These are phyloP conservation scores for Nycticryphes semicollaris DNA, from an alignment of 2,113 vertebrate species.

Conservation along the genomic window DNA sequence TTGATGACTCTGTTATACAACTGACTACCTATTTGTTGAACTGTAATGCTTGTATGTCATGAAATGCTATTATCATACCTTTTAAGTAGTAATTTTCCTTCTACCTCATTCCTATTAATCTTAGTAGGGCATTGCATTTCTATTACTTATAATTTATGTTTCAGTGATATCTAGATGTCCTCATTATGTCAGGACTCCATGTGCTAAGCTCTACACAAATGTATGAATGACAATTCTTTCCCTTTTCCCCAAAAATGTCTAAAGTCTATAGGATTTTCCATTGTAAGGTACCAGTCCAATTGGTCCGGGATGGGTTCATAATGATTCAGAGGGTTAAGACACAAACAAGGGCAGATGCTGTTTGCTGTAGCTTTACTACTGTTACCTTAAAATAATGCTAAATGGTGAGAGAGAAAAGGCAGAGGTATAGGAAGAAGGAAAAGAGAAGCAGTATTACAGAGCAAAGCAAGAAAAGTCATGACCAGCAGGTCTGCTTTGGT, in stretches of 20 bases:
- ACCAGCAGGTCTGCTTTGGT: too few species aligned
- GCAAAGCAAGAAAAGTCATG: too few species aligned
- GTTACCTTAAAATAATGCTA: too few species aligned
- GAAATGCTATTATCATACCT: not conserved
- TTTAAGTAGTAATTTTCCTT: not conserved
- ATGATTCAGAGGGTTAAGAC: too few species aligned
- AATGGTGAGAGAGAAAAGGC: too few species aligned
- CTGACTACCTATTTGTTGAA: not conserved
- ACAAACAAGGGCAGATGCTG: too few species aligned
- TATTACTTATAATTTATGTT: not conserved
- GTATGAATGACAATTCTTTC: not conserved
- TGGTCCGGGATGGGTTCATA: too few species aligned
- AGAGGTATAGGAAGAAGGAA: too few species aligned
- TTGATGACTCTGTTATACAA: not conserved
- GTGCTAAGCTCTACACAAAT: not conserved
- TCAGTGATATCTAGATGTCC: not conserved
- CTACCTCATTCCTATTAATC: not conserved
- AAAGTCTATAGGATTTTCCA: not conserved
- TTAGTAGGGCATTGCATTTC: not conserved
- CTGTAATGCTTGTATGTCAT: not conserved
- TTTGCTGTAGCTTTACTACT: too few species aligned
- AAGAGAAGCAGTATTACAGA: too few species aligned
- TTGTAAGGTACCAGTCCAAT: too few species aligned
- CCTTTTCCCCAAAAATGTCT: not conserved
- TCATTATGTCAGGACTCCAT: not conserved